A percentile compares a stretch with the other conserved stretches of the same genome.
phyloP scores from a whole-genome alignment of 2,797 vertebrate genomes.

The Rhincodon typus region DNA sequence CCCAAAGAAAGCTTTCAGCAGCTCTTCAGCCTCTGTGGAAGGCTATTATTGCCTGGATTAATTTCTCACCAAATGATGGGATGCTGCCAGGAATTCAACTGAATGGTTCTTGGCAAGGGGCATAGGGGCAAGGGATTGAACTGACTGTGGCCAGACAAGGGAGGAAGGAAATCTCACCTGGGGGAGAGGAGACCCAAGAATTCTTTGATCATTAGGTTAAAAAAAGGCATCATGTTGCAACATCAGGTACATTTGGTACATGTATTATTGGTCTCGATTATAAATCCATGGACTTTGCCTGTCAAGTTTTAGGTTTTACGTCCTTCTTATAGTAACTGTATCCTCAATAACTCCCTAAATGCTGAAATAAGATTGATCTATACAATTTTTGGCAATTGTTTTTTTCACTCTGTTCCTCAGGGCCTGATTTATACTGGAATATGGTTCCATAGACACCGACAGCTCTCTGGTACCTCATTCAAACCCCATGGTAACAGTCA shows the following conservation, averaged over 20 bases:
- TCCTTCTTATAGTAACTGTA: not conserved
- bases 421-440: not conserved
- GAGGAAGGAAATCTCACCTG: not conserved
- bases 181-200: not conserved
- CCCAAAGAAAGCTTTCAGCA: too few species aligned
- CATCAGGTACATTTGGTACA: not conserved
- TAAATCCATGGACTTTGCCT: not conserved
- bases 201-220: not conserved
- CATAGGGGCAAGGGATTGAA: not conserved
- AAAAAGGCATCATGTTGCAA: not conserved
- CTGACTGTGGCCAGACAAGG: not conserved
- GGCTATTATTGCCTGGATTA: too few species aligned
- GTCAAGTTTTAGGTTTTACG: not conserved
- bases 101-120: not conserved
- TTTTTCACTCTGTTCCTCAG: not conserved
- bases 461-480: not conserved
- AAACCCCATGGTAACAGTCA: not conserved
- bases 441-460: not conserved
- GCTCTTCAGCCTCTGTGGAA: too few species aligned
- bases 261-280: not conserved
- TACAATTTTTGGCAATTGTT: not conserved
- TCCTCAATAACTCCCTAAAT: constrained; percentile 5
- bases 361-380: not conserved
- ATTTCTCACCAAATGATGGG: too few species aligned
- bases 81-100: not conserved